Percentiles rank a stretch among this genome's conserved stretches.
Evolutionary conservation across 1,140 invertebrate genomes (phyloP).

Genomic region (Tetramorium parvispinum): DNA sequence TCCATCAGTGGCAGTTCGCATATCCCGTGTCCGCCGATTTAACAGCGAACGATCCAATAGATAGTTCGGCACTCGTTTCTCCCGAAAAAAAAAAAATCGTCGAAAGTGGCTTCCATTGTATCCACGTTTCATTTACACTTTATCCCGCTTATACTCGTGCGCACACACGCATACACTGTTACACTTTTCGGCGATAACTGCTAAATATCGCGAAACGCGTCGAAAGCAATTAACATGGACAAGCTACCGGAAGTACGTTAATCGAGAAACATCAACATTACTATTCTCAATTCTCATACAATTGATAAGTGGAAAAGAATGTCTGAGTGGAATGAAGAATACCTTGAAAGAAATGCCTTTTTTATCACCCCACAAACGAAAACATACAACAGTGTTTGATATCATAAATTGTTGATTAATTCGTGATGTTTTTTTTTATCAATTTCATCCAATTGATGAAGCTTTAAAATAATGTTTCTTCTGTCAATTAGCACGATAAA

Average conservation of each 20-base stretch:
- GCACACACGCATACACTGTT: background rate
- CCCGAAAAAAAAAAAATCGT: slow-evolving; percentile 21
- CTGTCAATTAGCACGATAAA: background rate
- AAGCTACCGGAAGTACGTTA: slow-evolving; percentile 26
- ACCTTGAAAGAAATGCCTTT: background rate
- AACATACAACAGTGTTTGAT: background rate
- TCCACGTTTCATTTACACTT: slow-evolving; percentile 54
- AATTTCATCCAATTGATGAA: background rate
- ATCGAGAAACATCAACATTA: slow-evolving; percentile 2
- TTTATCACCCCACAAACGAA: background rate
- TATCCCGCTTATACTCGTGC: background rate
- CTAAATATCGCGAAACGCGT: slow-evolving; percentile 47
- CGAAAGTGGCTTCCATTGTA: slow-evolving; percentile 46
- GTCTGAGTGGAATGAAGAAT: background rate
- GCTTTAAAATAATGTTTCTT: background rate
- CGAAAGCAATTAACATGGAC: slow-evolving; percentile 62
- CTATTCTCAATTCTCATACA: background rate
- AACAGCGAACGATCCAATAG: slow-evolving; percentile 30
- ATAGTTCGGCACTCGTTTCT: slow-evolving; percentile 1
- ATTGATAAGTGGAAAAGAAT: background rate
- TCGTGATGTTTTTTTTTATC: background rate
- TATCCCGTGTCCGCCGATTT: slow-evolving; percentile 46
- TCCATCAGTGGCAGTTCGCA: slow-evolving; percentile 55
- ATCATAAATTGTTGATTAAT: background rate
- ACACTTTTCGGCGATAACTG: slow-evolving; percentile 51